Base-by-base conservation (phyloP, 2,113 vertebrate species). In the Pristiophorus japonicus region DNA sequence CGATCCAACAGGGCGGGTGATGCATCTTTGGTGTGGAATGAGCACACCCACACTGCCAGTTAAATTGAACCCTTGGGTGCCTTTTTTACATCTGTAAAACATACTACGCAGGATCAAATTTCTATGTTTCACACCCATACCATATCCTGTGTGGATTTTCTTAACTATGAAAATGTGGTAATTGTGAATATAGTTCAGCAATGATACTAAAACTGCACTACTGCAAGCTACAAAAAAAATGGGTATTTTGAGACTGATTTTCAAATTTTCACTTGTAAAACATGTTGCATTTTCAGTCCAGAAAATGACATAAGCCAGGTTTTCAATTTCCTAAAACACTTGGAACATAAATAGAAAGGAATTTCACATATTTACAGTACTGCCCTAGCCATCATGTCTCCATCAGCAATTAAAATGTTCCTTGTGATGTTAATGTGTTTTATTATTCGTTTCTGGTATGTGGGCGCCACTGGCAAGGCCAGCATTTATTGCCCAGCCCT, bases 231-330 rank as follows among this genome's bases (percentile, higher is more conserved):
- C n/a, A 81, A n/a, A 81, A 0, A 81, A 78, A 42, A n/a, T 59
- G 14, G 59, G 34, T 55, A 91, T 63, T 62, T 63, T n/a, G 55
- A 14, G 59, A 5, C 18, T 62, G 88, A n/a, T 91, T 62, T 62
- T 38, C 88, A 91, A 91, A 63, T 62, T 63, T n/a, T 63, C 55
- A 91, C 51, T 63, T 91, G 88, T 30, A 91, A 91, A 91, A 7
- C 59, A 62, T 90, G 47, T 88, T 27, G 14, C 12, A 91, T n/a
- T 91, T 91, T 63, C 34, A 62, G 4, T 91, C 55, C 88, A 91
- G 38, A 38, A 62, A 91, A 62, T 62, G 1, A n/a, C 34, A 16
- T 62, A 62, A 62, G 30, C 12, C 30, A 20, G 34, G 55, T 91
- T 91, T 59, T 34, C 88, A 91, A 4, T 91, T 91, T n/a, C 55